Conservation (phyloP, 2,113 vertebrate species). For the Chaetodon trifascialis region DNA sequence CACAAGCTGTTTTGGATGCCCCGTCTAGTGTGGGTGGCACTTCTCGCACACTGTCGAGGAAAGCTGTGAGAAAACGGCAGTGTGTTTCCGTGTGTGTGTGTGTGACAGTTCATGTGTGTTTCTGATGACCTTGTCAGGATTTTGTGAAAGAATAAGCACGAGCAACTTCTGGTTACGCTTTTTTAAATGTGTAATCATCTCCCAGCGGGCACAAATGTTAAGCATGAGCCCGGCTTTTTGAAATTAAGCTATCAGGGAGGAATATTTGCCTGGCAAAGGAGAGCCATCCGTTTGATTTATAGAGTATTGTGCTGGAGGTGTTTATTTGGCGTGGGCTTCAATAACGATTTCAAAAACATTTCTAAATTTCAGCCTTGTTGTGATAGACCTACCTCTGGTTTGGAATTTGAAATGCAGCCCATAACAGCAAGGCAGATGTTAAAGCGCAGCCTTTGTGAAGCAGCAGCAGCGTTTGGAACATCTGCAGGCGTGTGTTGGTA, state of each 20-base stretch:
- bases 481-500: background rate
- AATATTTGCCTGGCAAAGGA: background rate
- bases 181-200: background rate
- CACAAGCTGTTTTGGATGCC: constrained; percentile 51
- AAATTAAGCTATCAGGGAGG: background rate
- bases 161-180: background rate
- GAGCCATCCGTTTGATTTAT: constrained; percentile 7
- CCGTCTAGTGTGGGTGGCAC: constrained; percentile 59
- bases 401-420: background rate
- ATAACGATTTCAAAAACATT: constrained; percentile 4
- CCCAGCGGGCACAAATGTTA: background rate
- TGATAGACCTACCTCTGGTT: background rate
- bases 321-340: background rate
- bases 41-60: constrained; percentile 64
- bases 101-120: background rate
- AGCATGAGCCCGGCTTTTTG: background rate
- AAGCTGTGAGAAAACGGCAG: constrained; percentile 54
- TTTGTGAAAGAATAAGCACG: background rate
- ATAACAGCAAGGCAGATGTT: background rate
- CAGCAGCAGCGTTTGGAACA: background rate
- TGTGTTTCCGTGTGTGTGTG: background rate
- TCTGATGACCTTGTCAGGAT: background rate
- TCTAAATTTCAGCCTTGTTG: background rate
- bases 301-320: background rate
- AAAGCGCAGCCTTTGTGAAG: background rate